Evolutionary conservation across 2,797 vertebrate species (phyloP), one percentile per base, ranked within the genome.

Genomic region (Lithobates pipiens): DNA sequence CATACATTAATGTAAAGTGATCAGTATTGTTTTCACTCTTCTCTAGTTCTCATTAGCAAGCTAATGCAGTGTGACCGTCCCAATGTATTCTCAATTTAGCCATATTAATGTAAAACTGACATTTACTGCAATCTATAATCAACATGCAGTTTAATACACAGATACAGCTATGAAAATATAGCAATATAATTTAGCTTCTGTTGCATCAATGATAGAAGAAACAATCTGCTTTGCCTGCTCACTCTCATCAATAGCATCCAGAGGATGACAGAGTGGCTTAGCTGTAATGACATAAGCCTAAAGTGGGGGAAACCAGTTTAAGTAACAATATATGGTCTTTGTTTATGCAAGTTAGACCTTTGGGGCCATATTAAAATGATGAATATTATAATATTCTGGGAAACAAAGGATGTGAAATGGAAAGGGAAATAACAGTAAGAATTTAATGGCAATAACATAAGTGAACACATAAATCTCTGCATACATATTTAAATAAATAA

Each of bases 21-120:
- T 87, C 85, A 87, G 85, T 87, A 87, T 83, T 87, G 85, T 83
- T 87, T 86, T 79, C 80, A 83, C 85, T 79, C 69, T 75, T 87
- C 69, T 50, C 32, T 70, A 83, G 81, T 65, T 79, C 78, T 87
- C 76, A 83, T 83, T 87, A 87, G 80, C 76, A 75, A 63, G 61
- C 76, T 87, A 87, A 87, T 87, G 85, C 70, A 75, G 76, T 87
- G 85, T 87, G 85, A 87, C 80, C 79, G 85, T 74, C 80, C 63
- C 80, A 87, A 87, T 87, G 76, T 75, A 83, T 87, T 87, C 76
- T 70, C 57, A 57, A 87, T 87, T 83, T 87, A 87, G 44, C n/a
- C 65, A 77, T 82, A 87, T 87, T 87, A 87, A 87, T 87, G 76
- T 81, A 87, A 87, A 87, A 87, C 85, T 83, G 85, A 83, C 85